Evolutionary conservation across 1,140 invertebrate genomes (phyloP), one percentile per base, ranked within the genome.

Genomic region (Anoplolepis gracilipes): DNA sequence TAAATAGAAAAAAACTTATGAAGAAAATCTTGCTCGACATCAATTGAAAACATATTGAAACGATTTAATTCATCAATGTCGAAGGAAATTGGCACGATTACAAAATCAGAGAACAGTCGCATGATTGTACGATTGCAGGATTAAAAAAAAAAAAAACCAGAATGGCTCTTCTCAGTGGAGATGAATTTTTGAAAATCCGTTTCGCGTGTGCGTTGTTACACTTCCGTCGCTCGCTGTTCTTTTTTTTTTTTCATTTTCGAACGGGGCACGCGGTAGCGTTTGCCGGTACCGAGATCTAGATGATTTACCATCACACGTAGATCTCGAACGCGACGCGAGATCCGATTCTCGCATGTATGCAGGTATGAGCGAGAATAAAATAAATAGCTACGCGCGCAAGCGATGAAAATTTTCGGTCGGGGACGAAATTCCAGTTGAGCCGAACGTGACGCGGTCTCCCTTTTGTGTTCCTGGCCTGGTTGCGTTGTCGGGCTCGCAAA

Each of bases 401-500:
- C 67, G 53, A 88, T 81, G 87, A 85, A 88, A 88, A 88, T 88
- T 79, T 88, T 81, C 82, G 76, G 33, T 36, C 33, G 33, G 33
- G 6, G 75, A 22, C 7, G 39, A 87, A 88, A 88, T 78, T 85
- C 55, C 28, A 85, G 46, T 11, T 79, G 82, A 69, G 84, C 64
- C 46, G 67, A 88, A 84, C 86, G 55, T 81, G 87, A 88, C 59
- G 82, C 42, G 3, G 65, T 57, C 36, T 67, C 53, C 46, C 87
- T 88, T 88, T 84, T 88, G 65, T 85, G 49, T 85, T 59, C 11
- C 82, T 22, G 36, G 11, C 49, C 61, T 86, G n/a, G n/a, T n/a
- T 79, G 39, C 61, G 87, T 79, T 88, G 75, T 75, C 61, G 59
- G 67, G 73, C 33, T 36, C 84, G 76, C 87, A 88, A 88, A 88